Conservation (phyloP, 2,888 invertebrate species). For the Lithophane ornitopus region DNA sequence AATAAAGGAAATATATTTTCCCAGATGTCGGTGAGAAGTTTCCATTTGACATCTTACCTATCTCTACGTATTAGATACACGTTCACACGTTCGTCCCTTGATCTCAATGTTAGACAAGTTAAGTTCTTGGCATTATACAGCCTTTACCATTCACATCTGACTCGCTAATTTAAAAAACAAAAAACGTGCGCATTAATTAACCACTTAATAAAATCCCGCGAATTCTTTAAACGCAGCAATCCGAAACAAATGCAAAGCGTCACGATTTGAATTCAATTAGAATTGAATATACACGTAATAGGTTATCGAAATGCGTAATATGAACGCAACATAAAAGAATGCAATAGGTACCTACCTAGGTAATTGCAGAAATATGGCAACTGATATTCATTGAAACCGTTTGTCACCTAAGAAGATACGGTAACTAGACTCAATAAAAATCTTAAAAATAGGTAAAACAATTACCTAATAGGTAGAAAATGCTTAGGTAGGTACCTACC, state of each 20-base stretch:
- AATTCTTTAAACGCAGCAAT: slow-evolving; percentile 55
- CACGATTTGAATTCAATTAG: slow-evolving; percentile 60
- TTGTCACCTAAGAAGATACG: background rate
- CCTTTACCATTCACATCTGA: slow-evolving; percentile 26
- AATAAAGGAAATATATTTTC: slow-evolving; percentile 38
- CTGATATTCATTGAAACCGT: slow-evolving; percentile 10
- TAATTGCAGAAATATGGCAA: slow-evolving; percentile 15
- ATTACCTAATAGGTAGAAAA: background rate
- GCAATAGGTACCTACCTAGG: too few species aligned
- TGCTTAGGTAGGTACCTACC: too few species aligned
- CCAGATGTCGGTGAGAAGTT: slow-evolving; percentile 24
- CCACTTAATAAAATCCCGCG: slow-evolving; percentile 38
- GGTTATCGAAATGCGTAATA: slow-evolving; percentile 46
- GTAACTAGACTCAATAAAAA: background rate
- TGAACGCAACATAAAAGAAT: slow-evolving; percentile 32
- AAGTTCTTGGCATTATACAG: slow-evolving; percentile 30
- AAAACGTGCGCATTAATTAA: slow-evolving; percentile 39
- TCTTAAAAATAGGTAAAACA: too few species aligned
- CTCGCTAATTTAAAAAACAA: slow-evolving; percentile 27
- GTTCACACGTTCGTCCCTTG: slow-evolving; percentile 39
- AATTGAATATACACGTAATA: slow-evolving; percentile 58
- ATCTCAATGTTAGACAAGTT: slow-evolving; percentile 36
- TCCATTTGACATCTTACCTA: slow-evolving; percentile 12
- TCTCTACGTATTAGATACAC: background rate
- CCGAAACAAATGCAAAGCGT: slow-evolving; percentile 56